Evolutionary conservation across 2,888 invertebrate genomes (phyloP).

Genomic region (Ametastegia equiseti): DNA sequence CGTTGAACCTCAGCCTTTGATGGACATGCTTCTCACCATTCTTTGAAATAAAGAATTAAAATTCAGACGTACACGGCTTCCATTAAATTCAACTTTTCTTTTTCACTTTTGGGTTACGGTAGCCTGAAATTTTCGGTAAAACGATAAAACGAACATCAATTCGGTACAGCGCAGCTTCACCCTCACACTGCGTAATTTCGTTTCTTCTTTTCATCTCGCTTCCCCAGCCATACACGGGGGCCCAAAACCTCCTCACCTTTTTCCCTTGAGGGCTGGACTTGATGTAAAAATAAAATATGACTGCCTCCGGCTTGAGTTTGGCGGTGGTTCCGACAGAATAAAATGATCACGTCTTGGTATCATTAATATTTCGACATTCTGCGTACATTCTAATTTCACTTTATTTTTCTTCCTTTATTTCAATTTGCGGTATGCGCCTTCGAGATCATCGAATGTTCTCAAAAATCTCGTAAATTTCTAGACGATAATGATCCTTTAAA

Average conservation of each 20-base stretch:
- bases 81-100: background rate
- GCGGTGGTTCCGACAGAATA: slow-evolving; percentile 17
- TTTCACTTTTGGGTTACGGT: background rate
- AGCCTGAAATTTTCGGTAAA: background rate
- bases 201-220: slow-evolving; percentile 25
- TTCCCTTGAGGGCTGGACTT: slow-evolving; percentile 36
- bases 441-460: no score
- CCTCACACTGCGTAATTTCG: slow-evolving; percentile 35
- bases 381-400: background rate
- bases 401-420: background rate
- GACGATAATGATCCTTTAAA: background rate
- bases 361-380: slow-evolving; percentile 34
- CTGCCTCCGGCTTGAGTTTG: slow-evolving; percentile 34
- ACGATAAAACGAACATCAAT: slow-evolving; percentile 1
- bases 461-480: background rate
- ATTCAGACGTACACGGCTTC: background rate
- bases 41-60: no score
- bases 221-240: background rate
- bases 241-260: slow-evolving; percentile 20
- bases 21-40: no score
- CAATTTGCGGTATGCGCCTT: background rate
- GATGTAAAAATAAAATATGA: slow-evolving; percentile 44
- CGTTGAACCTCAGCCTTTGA: no score
- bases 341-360: slow-evolving; percentile 35
- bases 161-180: slow-evolving; percentile 20